phyloP scores from a whole-genome alignment of 2,113 vertebrate genomes.

The Prinia subflava region DNA sequence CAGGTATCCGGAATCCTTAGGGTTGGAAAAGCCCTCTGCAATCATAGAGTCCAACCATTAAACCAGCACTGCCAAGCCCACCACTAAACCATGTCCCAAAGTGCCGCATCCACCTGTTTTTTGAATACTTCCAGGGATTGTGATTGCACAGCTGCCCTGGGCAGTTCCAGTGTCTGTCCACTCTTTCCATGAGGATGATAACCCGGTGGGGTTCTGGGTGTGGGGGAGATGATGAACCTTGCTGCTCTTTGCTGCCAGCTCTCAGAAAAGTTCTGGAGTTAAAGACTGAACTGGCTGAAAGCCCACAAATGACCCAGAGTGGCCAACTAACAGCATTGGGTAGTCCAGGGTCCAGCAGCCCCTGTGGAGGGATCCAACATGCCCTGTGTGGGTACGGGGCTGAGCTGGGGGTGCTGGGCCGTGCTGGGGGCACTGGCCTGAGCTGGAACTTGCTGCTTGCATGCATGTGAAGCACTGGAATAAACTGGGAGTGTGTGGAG shows the following conservation, averaged over 20 bases:
- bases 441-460: neutral
- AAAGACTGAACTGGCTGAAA: neutral
- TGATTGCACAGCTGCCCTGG: neutral
- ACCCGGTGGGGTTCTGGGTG: accelerated
- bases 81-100: neutral
- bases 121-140: neutral
- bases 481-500: neutral
- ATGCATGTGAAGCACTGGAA: neutral
- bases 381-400: accelerated
- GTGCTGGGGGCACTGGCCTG: neutral
- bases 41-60: neutral
- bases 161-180: neutral
- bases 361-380: neutral
- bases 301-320: neutral
- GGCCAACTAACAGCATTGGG: accelerated
- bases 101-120: neutral
- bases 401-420: neutral
- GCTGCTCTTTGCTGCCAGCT: neutral
- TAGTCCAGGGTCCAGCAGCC: accelerated
- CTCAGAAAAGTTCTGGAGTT: no score
- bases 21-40: neutral
- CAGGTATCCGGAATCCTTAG: accelerated
- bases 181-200: neutral
- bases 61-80: neutral
- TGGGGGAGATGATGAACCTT: accelerated